phyloP scores from a whole-genome alignment of 2,113 vertebrate genomes.

The Microcebus tavaratra region DNA sequence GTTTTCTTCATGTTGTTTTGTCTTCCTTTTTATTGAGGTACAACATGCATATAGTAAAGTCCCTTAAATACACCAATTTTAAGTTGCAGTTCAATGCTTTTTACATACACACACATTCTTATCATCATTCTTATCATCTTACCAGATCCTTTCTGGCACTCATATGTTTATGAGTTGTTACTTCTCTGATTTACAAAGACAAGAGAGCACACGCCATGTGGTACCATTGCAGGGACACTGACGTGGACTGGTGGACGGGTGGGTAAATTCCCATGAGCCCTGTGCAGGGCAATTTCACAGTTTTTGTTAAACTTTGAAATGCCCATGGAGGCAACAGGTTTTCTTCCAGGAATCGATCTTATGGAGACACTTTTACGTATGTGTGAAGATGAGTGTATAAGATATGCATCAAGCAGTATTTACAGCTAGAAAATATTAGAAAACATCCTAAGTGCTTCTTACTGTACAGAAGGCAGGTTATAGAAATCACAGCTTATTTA shows the following conservation, averaged over 20 bases:
- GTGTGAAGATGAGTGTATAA: background rate
- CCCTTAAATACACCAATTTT: background rate
- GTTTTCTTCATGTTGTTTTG: background rate
- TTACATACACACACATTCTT: background rate
- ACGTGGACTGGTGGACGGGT: background rate
- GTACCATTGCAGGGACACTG: background rate
- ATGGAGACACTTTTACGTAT: background rate
- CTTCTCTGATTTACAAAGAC: constrained; percentile 17
- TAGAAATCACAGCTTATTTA: background rate
- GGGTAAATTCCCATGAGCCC: background rate
- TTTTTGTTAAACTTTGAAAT: background rate
- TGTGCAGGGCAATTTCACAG: background rate
- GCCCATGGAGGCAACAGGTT: background rate
- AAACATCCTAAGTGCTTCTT: background rate
- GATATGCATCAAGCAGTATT: too few species aligned
- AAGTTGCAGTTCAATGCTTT: background rate
- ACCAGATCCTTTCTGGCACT: background rate
- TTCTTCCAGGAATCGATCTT: background rate
- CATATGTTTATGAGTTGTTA: background rate
- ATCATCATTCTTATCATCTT: background rate
- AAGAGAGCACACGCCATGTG: background rate
- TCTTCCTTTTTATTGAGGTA: background rate
- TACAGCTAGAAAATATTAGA: background rate
- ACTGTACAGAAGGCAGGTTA: background rate
- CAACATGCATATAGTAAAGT: background rate